Evolutionary conservation across 2,888 invertebrate genomes (phyloP).

Genomic region (Chaetogeoica ovagalla): DNA sequence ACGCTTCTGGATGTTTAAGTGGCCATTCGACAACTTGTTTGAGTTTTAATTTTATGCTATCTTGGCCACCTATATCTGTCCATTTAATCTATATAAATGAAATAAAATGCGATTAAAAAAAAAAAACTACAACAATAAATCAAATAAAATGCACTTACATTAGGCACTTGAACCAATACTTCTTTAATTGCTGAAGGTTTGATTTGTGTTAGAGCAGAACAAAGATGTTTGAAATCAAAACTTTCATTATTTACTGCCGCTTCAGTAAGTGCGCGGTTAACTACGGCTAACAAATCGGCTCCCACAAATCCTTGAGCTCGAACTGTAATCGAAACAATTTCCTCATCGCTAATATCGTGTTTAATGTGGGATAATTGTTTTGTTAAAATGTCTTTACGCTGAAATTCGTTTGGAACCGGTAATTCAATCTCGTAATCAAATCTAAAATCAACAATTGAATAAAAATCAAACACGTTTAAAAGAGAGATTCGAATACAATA

Average conservation of each 20-base stretch:
- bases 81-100: constrained; percentile 66
- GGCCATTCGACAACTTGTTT: constrained; percentile 94
- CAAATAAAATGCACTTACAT: constrained; percentile 63
- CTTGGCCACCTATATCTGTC: constrained; percentile 92
- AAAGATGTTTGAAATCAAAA: constrained; percentile 64
- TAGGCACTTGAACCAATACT: constrained; percentile 81
- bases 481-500: not conserved
- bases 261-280: constrained; percentile 71
- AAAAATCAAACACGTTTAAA: not conserved
- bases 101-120: not conserved
- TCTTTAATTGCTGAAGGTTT: constrained; percentile 92
- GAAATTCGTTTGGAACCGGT: constrained; percentile 70
- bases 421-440: constrained; percentile 82
- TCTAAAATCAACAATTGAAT: constrained; percentile 59
- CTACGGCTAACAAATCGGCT: constrained; percentile 79
- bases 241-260: constrained; percentile 57
- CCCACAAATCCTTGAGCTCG: constrained; percentile 88
- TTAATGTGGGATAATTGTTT: constrained; percentile 63
- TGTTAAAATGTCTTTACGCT: constrained; percentile 70
- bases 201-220: constrained; percentile 69
- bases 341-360: constrained; percentile 58
- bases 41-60: constrained; percentile 80
- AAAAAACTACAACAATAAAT: not conserved
- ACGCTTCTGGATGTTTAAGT: constrained; percentile 80
- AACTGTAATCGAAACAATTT: constrained; percentile 68